These are phyloP conservation scores for Melopsittacus undulatus DNA, from an alignment of 2,797 vertebrate species.

Conservation along the genomic window DNA sequence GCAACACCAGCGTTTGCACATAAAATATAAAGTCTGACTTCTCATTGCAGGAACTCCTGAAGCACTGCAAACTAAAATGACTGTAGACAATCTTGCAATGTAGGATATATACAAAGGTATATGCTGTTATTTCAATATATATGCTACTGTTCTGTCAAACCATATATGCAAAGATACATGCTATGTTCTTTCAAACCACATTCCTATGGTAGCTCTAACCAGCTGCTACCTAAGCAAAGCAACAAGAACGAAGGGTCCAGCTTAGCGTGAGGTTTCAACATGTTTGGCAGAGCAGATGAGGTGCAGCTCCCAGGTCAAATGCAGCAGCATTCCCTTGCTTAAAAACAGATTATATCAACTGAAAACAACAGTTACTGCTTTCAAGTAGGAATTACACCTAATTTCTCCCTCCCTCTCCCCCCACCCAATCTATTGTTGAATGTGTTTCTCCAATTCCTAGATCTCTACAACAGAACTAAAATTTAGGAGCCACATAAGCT, in stretches of 20 bases:
- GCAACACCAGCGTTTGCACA: not conserved
- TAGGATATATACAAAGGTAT: not conserved
- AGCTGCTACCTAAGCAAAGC: not conserved
- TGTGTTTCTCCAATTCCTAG: not conserved
- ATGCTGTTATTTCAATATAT: not conserved
- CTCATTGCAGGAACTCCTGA: not conserved
- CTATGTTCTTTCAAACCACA: not conserved
- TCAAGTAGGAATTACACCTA: not conserved
- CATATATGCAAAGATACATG: too few species aligned
- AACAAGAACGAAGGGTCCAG: not conserved
- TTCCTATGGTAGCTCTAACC: not conserved
- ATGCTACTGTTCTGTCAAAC: not conserved
- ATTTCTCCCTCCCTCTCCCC: not conserved
- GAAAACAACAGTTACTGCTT: not conserved
- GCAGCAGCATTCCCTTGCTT: not conserved
- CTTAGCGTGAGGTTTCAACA: not conserved
- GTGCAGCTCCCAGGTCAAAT: not conserved
- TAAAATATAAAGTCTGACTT: not conserved
- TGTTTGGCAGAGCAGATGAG: not conserved
- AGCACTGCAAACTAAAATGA: not conserved
- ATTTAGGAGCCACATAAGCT: not conserved
- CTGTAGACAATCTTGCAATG: not conserved
- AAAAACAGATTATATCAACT: not conserved
- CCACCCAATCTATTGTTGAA: not conserved
- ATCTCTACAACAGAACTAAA: not conserved